A percentile compares a stretch with the other conserved stretches of the same genome.
Evolutionary conservation across 2,888 invertebrate genomes (phyloP).

Genomic region (Criorhina ranunculi): DNA sequence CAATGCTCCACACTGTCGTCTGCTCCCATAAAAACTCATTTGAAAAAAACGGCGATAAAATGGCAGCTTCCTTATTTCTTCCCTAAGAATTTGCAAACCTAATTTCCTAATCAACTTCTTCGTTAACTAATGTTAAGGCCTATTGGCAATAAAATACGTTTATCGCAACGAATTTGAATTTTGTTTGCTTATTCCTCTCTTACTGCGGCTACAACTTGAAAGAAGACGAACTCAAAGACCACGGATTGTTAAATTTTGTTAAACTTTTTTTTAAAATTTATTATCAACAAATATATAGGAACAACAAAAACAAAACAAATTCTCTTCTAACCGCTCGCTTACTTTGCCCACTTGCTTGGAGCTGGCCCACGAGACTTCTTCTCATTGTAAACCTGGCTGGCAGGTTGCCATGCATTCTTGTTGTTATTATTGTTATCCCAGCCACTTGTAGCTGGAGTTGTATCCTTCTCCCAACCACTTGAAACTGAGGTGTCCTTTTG

Average conservation of each 20-base stretch:
- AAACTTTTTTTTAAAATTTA: constrained; percentile 14
- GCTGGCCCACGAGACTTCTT: constrained; percentile 43
- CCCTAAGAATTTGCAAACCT: not conserved
- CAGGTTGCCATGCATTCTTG: constrained; percentile 26
- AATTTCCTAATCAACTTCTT: not conserved
- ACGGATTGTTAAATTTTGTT: not conserved
- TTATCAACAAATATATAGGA: constrained; percentile 34
- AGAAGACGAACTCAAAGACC: not conserved
- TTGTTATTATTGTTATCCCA: constrained; percentile 13
- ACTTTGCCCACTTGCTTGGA: constrained; percentile 42
- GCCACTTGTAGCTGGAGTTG: constrained; percentile 5
- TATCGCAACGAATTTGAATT: not conserved
- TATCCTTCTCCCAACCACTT: constrained; percentile 22
- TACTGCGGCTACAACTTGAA: not conserved
- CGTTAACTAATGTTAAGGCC: not conserved
- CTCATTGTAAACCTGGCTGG: constrained; percentile 32
- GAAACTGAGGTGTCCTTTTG: constrained; percentile 12
- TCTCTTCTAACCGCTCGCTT: not conserved
- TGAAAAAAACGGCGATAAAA: not conserved
- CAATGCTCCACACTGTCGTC: too few species aligned
- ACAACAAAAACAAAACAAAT: constrained; percentile 15
- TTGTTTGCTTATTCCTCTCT: not conserved
- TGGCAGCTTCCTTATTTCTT: not conserved
- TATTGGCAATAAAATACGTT: not conserved
- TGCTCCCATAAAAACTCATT: too few species aligned